Base-by-base conservation (phyloP, 2,113 vertebrate species). In the Labeo catla region DNA sequence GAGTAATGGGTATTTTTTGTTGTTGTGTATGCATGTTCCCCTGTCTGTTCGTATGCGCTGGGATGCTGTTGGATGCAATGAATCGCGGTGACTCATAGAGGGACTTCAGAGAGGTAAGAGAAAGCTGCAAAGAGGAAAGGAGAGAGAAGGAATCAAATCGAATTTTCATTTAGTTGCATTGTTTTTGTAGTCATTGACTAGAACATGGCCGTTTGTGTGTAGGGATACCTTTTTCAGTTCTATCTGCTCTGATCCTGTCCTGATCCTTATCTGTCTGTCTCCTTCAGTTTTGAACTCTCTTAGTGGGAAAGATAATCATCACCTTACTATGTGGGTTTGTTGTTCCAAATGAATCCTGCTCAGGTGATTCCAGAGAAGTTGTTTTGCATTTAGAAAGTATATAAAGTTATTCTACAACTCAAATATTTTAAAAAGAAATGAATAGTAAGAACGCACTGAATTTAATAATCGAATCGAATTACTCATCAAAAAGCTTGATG, bases 41-140 rank as follows among this genome's bases (percentile, higher is more conserved):
- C 36, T 13, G 76, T 79, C 77, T 72, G 79, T 61, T 87, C 45
- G 84, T 70, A 68, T 84, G 86, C 89, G 77, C 83, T 86, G 88
- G 93, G 92, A 91, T 93, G 91, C 90, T 88, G 76, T 91, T 83
- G 89, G 87, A 80, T 83, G 88, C 88, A 88, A 91, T 94, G 88
- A 93, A 92, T 92, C 84, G 83, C 92, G 85, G 92, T 91, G 93
- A 93, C 79, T 92, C 91, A 85, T 93, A 92, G 91, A 90, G 90
- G 92, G 90, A 87, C 92, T 93, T 84, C 87, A 57, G 81, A 87
- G 87, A 95, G 94, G 94, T 95, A 94, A 94, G 93, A 78, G 72
- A 76, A 49, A 34, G 34, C 23, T 49, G 43, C 49, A 74, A 28
- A 4, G 19, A 66, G 43, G 68, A 73, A 66, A 34, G 19, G 21